Evolutionary conservation across 2,888 invertebrate genomes (phyloP).

Genomic region (Synanthedon vespiformis): DNA sequence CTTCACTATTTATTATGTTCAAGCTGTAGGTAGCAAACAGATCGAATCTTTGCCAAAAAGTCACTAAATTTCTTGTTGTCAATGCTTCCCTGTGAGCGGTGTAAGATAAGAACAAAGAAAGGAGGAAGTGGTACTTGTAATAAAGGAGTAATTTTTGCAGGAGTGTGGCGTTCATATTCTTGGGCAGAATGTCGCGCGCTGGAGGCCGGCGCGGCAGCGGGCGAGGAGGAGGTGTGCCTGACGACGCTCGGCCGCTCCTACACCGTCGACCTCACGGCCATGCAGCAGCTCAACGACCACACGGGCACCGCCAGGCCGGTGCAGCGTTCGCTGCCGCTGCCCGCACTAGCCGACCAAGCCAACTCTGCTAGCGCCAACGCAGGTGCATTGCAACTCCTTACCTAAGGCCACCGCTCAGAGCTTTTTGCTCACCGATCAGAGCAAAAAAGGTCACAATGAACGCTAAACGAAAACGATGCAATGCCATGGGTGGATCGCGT

Average conservation of each 20-base stretch:
- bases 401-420: too few species aligned
- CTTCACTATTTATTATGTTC: too few species aligned
- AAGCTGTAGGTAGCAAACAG: too few species aligned
- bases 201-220: constrained; percentile 93
- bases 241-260: constrained; percentile 93
- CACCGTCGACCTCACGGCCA: constrained; percentile 95
- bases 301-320: constrained; percentile 94
- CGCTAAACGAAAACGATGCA: too few species aligned
- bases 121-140: background rate
- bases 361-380: constrained; percentile 17
- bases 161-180: constrained; percentile 92
- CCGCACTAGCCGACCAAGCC: constrained; percentile 15
- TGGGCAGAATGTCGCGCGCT: constrained; percentile 93
- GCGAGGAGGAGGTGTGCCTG: constrained; percentile 95
- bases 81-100: too few species aligned
- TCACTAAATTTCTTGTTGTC: too few species aligned
- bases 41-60: too few species aligned
- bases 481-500: too few species aligned
- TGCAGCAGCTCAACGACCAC: constrained; percentile 99
- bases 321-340: constrained; percentile 78
- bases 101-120: background rate
- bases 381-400: constrained; percentile 2
- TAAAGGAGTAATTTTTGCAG: constrained; percentile 34
- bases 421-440: too few species aligned
- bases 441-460: too few species aligned